A percentile compares a stretch with the other conserved stretches of the same genome.
These are phyloP conservation scores for Brachycybe producta DNA, from an alignment of 2,888 invertebrate species.

Conservation along the genomic window DNA sequence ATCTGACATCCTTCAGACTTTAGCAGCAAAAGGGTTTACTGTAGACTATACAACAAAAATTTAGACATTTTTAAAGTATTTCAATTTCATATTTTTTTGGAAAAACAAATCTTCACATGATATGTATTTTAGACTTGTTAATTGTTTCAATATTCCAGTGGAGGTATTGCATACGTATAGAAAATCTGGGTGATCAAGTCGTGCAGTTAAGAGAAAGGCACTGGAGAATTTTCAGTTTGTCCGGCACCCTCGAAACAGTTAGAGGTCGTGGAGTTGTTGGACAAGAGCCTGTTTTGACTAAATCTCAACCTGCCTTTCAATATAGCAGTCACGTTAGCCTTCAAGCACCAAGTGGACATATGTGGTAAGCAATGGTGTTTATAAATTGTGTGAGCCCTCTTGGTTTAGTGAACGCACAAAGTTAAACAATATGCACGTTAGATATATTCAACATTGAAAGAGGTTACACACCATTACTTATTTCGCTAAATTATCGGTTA, in stretches of 20 bases:
- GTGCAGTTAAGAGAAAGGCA: conserved; percentile 93
- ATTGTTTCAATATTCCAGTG: conserved; percentile 49
- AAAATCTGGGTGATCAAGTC: conserved; percentile 77
- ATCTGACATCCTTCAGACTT: too few species aligned
- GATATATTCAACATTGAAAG: too few species aligned
- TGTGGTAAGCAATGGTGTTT: conserved; percentile 66
- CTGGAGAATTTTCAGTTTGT: conserved; percentile 90
- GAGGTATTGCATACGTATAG: conserved; percentile 93
- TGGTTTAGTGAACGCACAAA: too few species aligned
- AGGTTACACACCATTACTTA: too few species aligned
- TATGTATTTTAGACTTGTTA: too few species aligned
- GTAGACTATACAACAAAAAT: too few species aligned
- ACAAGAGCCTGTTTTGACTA: conserved; percentile 85
- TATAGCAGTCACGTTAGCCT: conserved; percentile 94
- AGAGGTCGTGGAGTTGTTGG: conserved; percentile 94
- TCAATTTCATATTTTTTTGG: too few species aligned
- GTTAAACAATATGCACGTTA: too few species aligned
- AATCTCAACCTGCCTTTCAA: conserved; percentile 84
- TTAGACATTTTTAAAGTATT: too few species aligned
- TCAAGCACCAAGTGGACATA: conserved; percentile 93
- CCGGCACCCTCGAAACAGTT: conserved; percentile 71
- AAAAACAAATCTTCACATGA: too few species aligned
- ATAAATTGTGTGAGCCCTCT: neutral
- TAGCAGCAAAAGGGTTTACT: too few species aligned
- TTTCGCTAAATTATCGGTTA: too few species aligned